Evolutionary conservation across 2,113 vertebrate genomes (phyloP).

Genomic region (Gopherus evgoodei): DNA sequence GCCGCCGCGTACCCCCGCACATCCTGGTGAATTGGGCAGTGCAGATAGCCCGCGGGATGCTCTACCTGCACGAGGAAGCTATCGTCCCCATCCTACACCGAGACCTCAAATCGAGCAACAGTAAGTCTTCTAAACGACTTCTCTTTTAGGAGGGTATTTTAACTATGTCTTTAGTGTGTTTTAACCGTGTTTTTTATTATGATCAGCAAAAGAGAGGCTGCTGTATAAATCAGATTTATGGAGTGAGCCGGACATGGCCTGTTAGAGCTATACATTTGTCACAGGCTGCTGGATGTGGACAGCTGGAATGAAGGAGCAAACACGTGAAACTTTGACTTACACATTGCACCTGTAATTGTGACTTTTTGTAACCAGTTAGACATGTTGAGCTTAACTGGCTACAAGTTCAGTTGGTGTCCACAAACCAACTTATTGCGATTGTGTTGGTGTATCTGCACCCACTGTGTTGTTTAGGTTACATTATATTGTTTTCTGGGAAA

Average conservation of each 20-base stretch:
- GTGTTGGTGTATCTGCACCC: not conserved
- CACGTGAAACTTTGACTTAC: not conserved
- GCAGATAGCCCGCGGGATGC: constrained; percentile 95
- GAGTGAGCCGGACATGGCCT: not conserved
- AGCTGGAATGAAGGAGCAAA: not conserved
- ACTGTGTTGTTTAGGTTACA: not conserved
- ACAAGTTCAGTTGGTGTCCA: not conserved
- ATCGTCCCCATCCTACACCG: constrained; percentile 93
- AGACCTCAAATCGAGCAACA: constrained; percentile 97
- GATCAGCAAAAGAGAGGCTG: not conserved
- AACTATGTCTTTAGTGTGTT: not conserved
- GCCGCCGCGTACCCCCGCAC: constrained; percentile 90
- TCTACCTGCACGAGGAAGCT: constrained; percentile 93
- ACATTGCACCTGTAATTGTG: not conserved
- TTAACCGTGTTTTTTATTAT: not conserved
- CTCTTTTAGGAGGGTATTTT: not conserved
- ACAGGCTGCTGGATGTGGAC: not conserved
- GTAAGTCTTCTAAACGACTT: constrained; percentile 79
- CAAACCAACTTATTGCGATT: too few relatives aligned
- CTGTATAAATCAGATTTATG: not conserved
- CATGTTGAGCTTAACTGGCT: not conserved
- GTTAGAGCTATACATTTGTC: not conserved
- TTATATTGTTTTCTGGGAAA: not conserved
- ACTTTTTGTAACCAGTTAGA: not conserved
- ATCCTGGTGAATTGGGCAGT: constrained; percentile 96